Base-by-base conservation (phyloP, 2,113 vertebrate genomes). In the Monarcha castaneiventris region DNA sequence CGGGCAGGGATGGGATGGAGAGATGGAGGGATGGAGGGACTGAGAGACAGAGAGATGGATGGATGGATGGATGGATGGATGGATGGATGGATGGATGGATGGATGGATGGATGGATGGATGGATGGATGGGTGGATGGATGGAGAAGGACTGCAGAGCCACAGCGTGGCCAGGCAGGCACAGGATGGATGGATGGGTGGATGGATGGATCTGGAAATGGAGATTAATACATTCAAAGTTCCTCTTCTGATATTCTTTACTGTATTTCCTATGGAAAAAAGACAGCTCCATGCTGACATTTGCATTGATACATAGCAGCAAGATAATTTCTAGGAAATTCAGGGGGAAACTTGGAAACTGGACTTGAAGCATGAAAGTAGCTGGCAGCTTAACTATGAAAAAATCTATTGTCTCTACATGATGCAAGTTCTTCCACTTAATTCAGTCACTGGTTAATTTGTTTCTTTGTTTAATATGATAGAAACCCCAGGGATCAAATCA, bases 391-490 rank as follows among this genome's bases (percentile, higher is more conserved):
- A 93, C 80, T 84, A 71, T 23, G 72, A 82, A 89, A 94, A 95
- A 94, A 96, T 86, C 95, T 84, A 92, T 81, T 94, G 83, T 93
- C 73, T 89, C 54, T 66, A 67, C 64, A 61, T 89, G 87, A 93
- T 94, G 83, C 93, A 89, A 95, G 94, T 91, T 96, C 87, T 66
- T 94, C 82, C 90, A 94, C 93, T 96, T 97, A 96, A 96, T 97
- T 95, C 83, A 95, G 87, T 89, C 85, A 86, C 88, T 94, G 87
- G 75, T 88, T 97, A 96, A 97, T 96, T 94, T 97, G 93, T 96
- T 97, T 96, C 93, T 96, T 97, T 96, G 93, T 97, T 96, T 96
- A 97, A 97, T 97, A 90, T 86, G 95, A 96, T 96, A 95, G 93
- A 96, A 96, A 96, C 95, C 96, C 90, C 93, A 93, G 93, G 95